A percentile compares a stretch with the other conserved stretches of the same genome.
These are phyloP conservation scores for Siphonodentalium dalli DNA, from an alignment of 2,888 invertebrate genomes.

Conservation along the genomic window DNA sequence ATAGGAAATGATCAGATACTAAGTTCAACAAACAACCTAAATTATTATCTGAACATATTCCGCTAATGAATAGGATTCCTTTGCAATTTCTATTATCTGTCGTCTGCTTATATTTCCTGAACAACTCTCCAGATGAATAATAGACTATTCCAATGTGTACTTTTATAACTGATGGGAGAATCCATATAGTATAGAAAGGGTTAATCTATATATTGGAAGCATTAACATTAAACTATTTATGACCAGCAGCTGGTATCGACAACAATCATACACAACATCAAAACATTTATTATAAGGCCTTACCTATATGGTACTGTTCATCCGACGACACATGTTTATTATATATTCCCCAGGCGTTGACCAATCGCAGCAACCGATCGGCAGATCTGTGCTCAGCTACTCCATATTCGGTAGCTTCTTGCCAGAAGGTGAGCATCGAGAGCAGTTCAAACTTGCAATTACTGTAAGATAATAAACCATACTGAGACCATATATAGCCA, in stretches of 20 bases:
- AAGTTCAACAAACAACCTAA: no score
- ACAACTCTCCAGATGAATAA: no score
- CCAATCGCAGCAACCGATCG: conserved; percentile 58
- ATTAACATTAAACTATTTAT: conserved; percentile 4
- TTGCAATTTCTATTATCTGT: no score
- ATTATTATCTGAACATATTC: no score
- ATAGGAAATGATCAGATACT: no score
- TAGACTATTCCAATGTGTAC: no score
- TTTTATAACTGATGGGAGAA: no score
- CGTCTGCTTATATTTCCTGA: no score
- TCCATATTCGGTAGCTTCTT: conserved; percentile 63
- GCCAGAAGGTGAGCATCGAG: conserved; percentile 58
- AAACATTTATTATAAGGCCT: no score
- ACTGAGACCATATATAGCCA: neutral
- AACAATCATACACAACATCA: neutral
- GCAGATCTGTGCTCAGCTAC: conserved; percentile 55
- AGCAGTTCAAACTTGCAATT: conserved; percentile 39
- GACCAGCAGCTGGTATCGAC: neutral
- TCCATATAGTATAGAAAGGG: conserved; percentile 3
- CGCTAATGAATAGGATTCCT: no score
- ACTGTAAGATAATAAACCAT: conserved; percentile 26
- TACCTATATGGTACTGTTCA: conserved; percentile 51
- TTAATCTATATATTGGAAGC: neutral
- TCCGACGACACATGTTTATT: conserved; percentile 55
- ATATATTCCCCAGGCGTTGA: conserved; percentile 62